phyloP scores from a whole-genome alignment of 2,888 invertebrate genomes.

The Hydropsyche betteni region DNA sequence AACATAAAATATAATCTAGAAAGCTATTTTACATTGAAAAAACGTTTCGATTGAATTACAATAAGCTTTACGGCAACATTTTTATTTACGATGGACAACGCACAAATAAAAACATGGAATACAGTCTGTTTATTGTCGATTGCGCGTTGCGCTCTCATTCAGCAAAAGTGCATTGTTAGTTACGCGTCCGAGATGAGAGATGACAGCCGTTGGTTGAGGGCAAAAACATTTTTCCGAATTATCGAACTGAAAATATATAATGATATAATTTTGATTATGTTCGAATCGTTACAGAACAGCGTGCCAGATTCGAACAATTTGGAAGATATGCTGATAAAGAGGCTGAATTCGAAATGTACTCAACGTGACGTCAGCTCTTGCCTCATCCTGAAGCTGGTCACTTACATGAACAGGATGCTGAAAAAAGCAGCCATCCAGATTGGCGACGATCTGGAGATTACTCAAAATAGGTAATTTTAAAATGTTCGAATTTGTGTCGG shows the following conservation, averaged over 20 bases:
- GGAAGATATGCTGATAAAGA: constrained; percentile 78
- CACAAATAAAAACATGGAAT: constrained; percentile 16
- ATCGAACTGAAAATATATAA: not conserved
- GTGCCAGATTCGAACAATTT: constrained; percentile 55
- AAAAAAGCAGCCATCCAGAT: constrained; percentile 82
- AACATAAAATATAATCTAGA: not conserved
- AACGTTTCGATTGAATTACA: no score
- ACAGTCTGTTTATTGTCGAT: constrained; percentile 6
- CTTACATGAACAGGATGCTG: constrained; percentile 82
- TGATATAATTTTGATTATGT: not conserved
- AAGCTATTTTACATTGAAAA: not conserved
- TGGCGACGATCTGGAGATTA: constrained; percentile 79
- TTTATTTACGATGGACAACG: not conserved
- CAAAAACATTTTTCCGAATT: not conserved
- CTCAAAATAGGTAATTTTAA: constrained; percentile 69
- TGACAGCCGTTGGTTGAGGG: not conserved
- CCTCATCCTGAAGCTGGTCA: constrained; percentile 82
- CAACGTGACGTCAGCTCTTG: constrained; percentile 82
- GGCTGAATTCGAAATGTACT: constrained; percentile 80
- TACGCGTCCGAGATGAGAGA: constrained; percentile 27
- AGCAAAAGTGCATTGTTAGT: constrained; percentile 31
- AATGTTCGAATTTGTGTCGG: no score
- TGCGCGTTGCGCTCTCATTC: constrained; percentile 22
- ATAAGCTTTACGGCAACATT: not conserved
- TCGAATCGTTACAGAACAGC: constrained; percentile 55